Percentiles rank a stretch among this genome's conserved stretches.
These are phyloP conservation scores for Dendrolimus punctatus DNA, from an alignment of 1,140 invertebrate species.

Conservation along the genomic window DNA sequence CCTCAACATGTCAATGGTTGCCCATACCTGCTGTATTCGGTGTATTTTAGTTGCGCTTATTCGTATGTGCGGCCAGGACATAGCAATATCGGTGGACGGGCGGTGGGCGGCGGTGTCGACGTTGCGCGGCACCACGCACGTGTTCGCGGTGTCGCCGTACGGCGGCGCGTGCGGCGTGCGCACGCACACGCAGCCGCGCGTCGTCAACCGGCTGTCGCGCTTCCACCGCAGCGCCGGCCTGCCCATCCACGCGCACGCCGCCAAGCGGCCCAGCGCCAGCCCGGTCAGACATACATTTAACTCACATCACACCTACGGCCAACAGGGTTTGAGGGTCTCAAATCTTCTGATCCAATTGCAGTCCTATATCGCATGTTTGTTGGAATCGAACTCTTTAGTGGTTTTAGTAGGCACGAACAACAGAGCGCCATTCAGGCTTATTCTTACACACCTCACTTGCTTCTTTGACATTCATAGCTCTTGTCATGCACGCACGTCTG, in stretches of 20 bases:
- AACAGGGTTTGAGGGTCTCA: background rate
- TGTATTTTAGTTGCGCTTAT: too few relatives aligned
- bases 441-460: too few relatives aligned
- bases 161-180: slow-evolving; percentile 92
- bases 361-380: too few relatives aligned
- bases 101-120: slow-evolving; percentile 97
- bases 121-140: slow-evolving; percentile 95
- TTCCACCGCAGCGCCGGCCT: slow-evolving; percentile 97
- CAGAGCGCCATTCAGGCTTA: too few relatives aligned
- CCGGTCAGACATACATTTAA: slow-evolving; percentile 62
- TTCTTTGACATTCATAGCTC: too few relatives aligned
- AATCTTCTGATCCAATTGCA: too few relatives aligned
- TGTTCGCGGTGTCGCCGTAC: slow-evolving; percentile 98
- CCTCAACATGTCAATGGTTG: too few relatives aligned
- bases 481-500: too few relatives aligned
- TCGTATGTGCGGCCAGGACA: slow-evolving; percentile 75
- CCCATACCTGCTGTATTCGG: too few relatives aligned
- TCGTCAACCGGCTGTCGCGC: slow-evolving; percentile 95
- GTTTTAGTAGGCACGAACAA: too few relatives aligned
- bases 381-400: too few relatives aligned
- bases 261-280: slow-evolving; percentile 75
- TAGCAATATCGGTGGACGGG: slow-evolving; percentile 91
- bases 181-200: slow-evolving; percentile 93
- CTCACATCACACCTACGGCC: background rate
- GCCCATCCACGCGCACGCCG: slow-evolving; percentile 71